Base-by-base conservation (phyloP, 2,888 invertebrate species). In the Steinernema hermaphroditum region DNA sequence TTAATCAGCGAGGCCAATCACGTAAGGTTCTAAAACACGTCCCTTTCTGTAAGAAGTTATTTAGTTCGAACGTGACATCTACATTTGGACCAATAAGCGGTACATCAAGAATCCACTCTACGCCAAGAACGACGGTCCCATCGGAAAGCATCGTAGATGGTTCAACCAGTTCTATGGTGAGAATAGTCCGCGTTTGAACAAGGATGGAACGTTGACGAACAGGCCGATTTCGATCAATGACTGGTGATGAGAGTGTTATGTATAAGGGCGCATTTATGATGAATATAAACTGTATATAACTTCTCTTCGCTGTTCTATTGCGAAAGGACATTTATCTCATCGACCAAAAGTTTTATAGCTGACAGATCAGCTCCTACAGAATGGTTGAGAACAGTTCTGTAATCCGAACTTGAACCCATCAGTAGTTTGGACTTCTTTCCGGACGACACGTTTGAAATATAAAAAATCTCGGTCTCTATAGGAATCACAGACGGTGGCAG, bases 41-140 rank as follows among this genome's bases (percentile, higher is more conserved):
- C 68, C 49, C n/a, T 29, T 4, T 14, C 16, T 22, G 16, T 34
- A 16, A 0, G 2, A 54, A 27, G 14, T 8, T 37, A n/a, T 88
- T 12, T 88, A 93, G 93, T 91, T 94, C 82, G 92, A 93, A 86
- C 90, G 94, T 0, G 94, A 94, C 86, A 90, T 94, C 0, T 90
- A 90, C 76, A 91, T 94, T 2, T 94, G 94, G 94, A 94, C 94
- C 87, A 91, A 91, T 87, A 94, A 94, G 85, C 90, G 89, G 12
- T 94, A 91, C 86, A 88, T 91, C 0, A 90, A 90, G 43, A 90
- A 91, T 0, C 94, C 94, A 0, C 84, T 91, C 0, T 89, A 93
- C 74, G 91, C 92, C 0, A 91, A 91, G 76, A 91, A 92, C 72
- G 94, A 94, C 86, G 90, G 90, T 6, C 88, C 91, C 0, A 91